Percentiles rank a stretch among this genome's conserved stretches.
These are phyloP conservation scores for Stegodyphus mimosarum DNA, from an alignment of 1,140 invertebrate species.

Conservation along the genomic window DNA sequence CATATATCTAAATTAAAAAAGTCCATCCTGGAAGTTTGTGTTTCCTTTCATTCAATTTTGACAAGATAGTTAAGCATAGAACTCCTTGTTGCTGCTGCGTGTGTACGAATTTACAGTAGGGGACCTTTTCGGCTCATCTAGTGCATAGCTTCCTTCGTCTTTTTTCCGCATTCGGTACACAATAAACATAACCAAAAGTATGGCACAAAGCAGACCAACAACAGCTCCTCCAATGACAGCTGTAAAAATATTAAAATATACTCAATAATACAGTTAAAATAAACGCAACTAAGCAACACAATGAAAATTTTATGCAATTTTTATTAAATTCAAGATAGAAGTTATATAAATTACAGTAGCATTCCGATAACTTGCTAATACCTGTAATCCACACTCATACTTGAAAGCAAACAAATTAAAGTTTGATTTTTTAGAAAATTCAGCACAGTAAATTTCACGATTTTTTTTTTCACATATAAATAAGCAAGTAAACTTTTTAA, in stretches of 20 bases:
- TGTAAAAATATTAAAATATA: slow-evolving; percentile 69
- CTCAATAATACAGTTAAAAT: too few relatives aligned
- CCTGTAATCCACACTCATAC: too few relatives aligned
- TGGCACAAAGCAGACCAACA: slow-evolving; percentile 95
- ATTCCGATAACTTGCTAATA: too few relatives aligned
- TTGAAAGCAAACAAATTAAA: too few relatives aligned
- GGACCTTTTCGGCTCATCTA: slow-evolving; percentile 95
- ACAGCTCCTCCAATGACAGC: slow-evolving; percentile 98
- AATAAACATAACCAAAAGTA: slow-evolving; percentile 99
- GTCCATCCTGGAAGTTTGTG: slow-evolving; percentile 13
- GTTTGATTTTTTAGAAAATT: too few relatives aligned
- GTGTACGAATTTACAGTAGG: slow-evolving; percentile 90
- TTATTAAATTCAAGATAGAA: too few relatives aligned
- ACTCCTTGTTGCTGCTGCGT: slow-evolving; percentile 91
- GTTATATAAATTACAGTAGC: too few relatives aligned
- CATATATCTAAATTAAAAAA: slow-evolving; percentile 55
- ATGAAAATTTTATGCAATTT: too few relatives aligned
- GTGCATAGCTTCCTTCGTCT: slow-evolving; percentile 97
- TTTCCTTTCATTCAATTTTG: neutral
- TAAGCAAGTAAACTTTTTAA: too few relatives aligned
- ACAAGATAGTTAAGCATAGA: slow-evolving; percentile 79
- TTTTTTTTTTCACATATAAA: too few relatives aligned
- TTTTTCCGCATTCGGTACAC: slow-evolving; percentile 99
- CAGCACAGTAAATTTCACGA: too few relatives aligned
- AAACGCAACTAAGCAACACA: too few relatives aligned